Percentiles rank a stretch among this genome's conserved stretches.
These are phyloP conservation scores for Acronicta alni DNA, from an alignment of 2,888 invertebrate genomes.

Conservation along the genomic window DNA sequence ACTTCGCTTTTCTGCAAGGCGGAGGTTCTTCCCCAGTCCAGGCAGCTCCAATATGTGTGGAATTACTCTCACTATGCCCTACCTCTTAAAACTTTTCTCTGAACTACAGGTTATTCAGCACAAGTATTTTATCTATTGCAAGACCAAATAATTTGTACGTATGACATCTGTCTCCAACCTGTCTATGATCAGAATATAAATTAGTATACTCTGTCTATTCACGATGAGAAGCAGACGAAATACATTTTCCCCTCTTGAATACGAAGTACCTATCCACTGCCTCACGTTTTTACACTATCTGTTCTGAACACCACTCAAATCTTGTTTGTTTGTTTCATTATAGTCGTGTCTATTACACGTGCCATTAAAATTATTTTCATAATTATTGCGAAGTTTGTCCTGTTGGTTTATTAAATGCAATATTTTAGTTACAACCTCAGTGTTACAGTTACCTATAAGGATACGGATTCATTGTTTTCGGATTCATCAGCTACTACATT, in stretches of 20 bases:
- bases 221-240: constrained; percentile 38
- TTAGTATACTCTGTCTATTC: constrained; percentile 37
- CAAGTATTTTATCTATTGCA: constrained; percentile 3
- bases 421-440: no score
- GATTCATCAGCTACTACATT: constrained; percentile 4
- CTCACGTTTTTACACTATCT: constrained; percentile 27
- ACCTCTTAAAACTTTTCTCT: no score
- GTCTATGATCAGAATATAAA: constrained; percentile 39
- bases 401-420: constrained; percentile 27
- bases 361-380: constrained; percentile 29
- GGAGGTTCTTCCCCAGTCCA: no score
- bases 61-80: no score
- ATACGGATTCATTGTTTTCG: no score
- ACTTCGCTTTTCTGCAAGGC: no score
- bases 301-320: constrained; percentile 29
- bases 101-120: neutral
- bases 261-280: constrained; percentile 40
- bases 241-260: constrained; percentile 35
- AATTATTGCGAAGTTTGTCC: constrained; percentile 29
- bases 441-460: no score
- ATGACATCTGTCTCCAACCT: constrained; percentile 27
- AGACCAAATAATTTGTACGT: constrained; percentile 26
- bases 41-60: no score
- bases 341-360: constrained; percentile 36
- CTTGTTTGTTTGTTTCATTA: constrained; percentile 45